These are phyloP conservation scores for Turnix velox DNA, from an alignment of 2,113 vertebrate genomes.

Conservation along the genomic window DNA sequence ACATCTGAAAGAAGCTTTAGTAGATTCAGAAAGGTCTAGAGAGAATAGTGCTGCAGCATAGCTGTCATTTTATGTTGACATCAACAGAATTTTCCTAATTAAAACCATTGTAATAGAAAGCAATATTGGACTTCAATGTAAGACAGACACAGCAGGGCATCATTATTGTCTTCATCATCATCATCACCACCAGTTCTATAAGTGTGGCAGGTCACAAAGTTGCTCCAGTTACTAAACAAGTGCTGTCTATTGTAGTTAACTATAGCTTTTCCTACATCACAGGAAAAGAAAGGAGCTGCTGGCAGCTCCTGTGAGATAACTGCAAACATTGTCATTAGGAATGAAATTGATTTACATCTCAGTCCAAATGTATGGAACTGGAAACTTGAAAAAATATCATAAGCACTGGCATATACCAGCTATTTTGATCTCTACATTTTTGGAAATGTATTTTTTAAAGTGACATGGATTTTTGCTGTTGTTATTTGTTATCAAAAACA, in stretches of 20 bases:
- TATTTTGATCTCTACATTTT: not conserved
- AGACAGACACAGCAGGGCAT: not conserved
- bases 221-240: not conserved
- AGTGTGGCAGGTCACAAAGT: not conserved
- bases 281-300: not conserved
- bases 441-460: not conserved
- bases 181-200: not conserved
- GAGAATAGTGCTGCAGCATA: not conserved
- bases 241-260: not conserved
- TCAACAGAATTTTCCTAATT: not conserved
- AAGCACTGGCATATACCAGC: not conserved
- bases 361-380: not conserved
- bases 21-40: not conserved
- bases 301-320: not conserved
- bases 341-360: not conserved
- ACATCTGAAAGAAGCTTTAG: constrained; percentile 12
- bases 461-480: not conserved
- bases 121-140: not conserved
- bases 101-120: not conserved
- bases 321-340: not conserved
- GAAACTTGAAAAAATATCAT: not conserved
- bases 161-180: not conserved
- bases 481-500: not conserved
- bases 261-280: not conserved
- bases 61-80: not conserved